A percentile compares a stretch with the other conserved stretches of the same genome.
These are phyloP conservation scores for Gorsachius magnificus DNA, from an alignment of 2,797 vertebrate genomes.

Conservation along the genomic window DNA sequence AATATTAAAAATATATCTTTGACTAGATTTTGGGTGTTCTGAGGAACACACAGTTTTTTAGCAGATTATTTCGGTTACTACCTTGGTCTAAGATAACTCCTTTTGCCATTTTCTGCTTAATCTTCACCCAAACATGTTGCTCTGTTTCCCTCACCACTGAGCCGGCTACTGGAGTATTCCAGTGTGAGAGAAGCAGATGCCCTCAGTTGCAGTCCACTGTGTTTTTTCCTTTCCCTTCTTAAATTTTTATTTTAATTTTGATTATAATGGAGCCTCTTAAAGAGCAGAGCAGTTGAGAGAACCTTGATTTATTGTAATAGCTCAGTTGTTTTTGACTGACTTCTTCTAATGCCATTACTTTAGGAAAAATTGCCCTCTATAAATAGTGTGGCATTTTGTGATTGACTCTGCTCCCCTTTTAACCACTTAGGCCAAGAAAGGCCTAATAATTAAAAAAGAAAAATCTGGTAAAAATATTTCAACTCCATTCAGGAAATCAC, in stretches of 20 bases:
- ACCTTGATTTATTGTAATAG: slow-evolving; percentile 3
- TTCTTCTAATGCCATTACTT: slow-evolving; percentile 3
- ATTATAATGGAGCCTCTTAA: background rate
- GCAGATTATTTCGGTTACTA: background rate
- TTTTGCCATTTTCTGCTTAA: background rate
- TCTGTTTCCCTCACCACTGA: background rate
- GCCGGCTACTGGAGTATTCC: background rate
- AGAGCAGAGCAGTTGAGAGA: background rate
- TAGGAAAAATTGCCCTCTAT: background rate
- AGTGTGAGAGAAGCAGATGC: background rate
- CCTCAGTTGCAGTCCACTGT: background rate
- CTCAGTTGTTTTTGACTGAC: background rate
- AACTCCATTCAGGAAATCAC: background rate
- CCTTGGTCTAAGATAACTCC: background rate
- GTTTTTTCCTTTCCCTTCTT: background rate
- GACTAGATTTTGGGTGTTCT: background rate
- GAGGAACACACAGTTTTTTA: background rate
- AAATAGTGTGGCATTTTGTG: background rate
- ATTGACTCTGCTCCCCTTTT: background rate
- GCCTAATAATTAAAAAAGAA: background rate
- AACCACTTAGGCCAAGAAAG: background rate
- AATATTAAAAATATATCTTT: background rate
- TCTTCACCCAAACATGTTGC: background rate
- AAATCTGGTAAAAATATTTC: background rate
- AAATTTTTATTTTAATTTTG: background rate